Percentiles rank a stretch among this genome's conserved stretches.
These are phyloP conservation scores for Pyrochroa serraticornis DNA, from an alignment of 2,888 invertebrate species.

Conservation along the genomic window DNA sequence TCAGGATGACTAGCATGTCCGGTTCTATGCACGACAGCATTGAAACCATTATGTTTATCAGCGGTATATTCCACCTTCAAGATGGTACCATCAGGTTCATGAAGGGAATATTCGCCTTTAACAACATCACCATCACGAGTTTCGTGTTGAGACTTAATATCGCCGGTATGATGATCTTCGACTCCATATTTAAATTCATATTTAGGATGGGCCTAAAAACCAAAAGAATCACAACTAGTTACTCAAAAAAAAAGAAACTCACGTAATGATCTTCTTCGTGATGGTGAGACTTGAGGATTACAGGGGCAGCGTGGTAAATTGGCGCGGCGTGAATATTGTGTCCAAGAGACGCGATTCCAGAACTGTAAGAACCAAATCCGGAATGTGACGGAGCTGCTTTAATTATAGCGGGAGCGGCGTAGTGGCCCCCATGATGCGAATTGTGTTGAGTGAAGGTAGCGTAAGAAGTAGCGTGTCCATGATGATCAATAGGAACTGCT, in stretches of 20 bases:
- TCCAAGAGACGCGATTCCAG: slow-evolving; percentile 3
- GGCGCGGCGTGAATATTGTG: slow-evolving; percentile 1
- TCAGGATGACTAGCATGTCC: slow-evolving; percentile 64
- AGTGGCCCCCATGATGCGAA: slow-evolving; percentile 3
- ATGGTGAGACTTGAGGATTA: slow-evolving; percentile 21
- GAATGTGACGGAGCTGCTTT: not conserved
- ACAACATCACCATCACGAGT: slow-evolving; percentile 66
- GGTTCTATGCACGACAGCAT: slow-evolving; percentile 70
- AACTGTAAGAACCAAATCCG: not conserved
- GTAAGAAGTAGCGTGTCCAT: not conserved
- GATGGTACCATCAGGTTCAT: slow-evolving; percentile 58
- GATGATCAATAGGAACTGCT: slow-evolving; percentile 8
- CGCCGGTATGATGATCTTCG: slow-evolving; percentile 67
- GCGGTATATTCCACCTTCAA: slow-evolving; percentile 69
- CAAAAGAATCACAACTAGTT: not conserved
- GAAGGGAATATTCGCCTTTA: slow-evolving; percentile 63
- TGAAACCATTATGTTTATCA: slow-evolving; percentile 74
- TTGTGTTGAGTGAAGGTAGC: slow-evolving; percentile 2
- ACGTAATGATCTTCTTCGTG: slow-evolving; percentile 31
- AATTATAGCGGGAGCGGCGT: slow-evolving; percentile 1
- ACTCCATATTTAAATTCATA: slow-evolving; percentile 71
- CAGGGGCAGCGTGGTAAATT: slow-evolving; percentile 14
- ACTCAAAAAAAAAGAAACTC: slow-evolving; percentile 3
- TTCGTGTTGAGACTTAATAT: slow-evolving; percentile 60
- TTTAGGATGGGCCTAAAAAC: slow-evolving; percentile 61